Percentiles rank a stretch among this genome's conserved stretches.
phyloP scores from a whole-genome alignment of 1,140 invertebrate genomes.

The Platyscapa corneri region DNA sequence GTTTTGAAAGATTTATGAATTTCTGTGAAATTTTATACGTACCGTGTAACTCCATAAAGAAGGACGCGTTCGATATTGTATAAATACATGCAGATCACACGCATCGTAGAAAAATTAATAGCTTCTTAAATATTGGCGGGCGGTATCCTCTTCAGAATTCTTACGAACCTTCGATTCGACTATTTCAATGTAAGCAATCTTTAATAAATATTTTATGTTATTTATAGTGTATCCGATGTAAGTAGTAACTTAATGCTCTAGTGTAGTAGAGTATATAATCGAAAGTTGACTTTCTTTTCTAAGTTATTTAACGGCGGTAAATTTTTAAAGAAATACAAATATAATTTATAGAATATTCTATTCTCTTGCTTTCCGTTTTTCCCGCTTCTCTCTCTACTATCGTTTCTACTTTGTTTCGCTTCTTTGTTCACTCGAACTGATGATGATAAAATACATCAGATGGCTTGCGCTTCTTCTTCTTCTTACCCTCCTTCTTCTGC shows the following conservation, averaged over 20 bases:
- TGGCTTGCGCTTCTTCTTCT: neutral
- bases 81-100: neutral
- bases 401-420: neutral
- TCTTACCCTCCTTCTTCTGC: neutral
- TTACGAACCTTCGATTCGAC: neutral
- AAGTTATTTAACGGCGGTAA: neutral
- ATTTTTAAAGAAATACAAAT: neutral
- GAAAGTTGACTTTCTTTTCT: neutral
- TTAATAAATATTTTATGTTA: neutral
- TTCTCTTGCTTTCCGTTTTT: neutral
- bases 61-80: too few species aligned
- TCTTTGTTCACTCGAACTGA: neutral
- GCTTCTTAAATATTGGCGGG: neutral
- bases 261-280: constrained; percentile 6
- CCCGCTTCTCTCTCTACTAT: too few species aligned
- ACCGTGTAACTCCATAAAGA: too few species aligned
- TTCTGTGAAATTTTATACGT: neutral
- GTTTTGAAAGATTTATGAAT: neutral
- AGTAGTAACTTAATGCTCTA: neutral
- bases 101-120: neutral
- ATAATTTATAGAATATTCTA: neutral
- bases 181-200: neutral
- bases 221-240: constrained; percentile 1
- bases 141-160: neutral
- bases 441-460: constrained; percentile 8